A percentile compares a stretch with the other conserved stretches of the same genome.
phyloP scores from a whole-genome alignment of 1,140 invertebrate genomes.

The Lerema accius region DNA sequence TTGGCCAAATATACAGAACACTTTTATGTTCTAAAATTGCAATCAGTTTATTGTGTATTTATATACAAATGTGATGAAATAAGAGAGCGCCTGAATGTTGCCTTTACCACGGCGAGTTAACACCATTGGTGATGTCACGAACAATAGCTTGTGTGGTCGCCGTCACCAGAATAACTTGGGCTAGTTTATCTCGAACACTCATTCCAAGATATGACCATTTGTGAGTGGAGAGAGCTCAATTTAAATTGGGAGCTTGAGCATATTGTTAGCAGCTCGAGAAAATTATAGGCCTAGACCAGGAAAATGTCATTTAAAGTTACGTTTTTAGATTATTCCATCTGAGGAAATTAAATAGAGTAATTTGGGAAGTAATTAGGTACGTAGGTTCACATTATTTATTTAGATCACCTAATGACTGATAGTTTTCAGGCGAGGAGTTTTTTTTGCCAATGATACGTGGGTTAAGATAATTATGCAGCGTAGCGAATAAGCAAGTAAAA shows the following conservation, averaged over 20 bases:
- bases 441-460: too few relatives aligned
- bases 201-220: constrained; percentile 17
- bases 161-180: constrained; percentile 41
- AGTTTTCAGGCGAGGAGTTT: too few relatives aligned
- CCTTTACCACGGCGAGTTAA: background rate
- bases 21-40: too few relatives aligned
- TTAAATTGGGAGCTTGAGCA: constrained; percentile 25
- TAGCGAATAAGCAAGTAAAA: too few relatives aligned
- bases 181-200: constrained; percentile 33
- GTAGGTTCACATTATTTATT: background rate
- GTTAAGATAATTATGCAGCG: too few relatives aligned
- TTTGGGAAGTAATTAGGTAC: constrained; percentile 6
- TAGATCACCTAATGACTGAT: too few relatives aligned
- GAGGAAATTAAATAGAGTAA: constrained; percentile 43
- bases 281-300: constrained; percentile 58
- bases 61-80: background rate
- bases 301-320: constrained; percentile 55
- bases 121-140: constrained; percentile 41
- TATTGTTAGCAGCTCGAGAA: constrained; percentile 45
- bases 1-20: too few relatives aligned
- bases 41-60: too few relatives aligned
- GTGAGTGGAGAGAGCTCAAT: constrained; percentile 32
- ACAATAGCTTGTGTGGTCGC: constrained; percentile 54
- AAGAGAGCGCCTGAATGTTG: background rate
- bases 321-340: constrained; percentile 13